Conservation (phyloP, 2,113 vertebrate genomes). For the Vicugna pacos region DNA sequence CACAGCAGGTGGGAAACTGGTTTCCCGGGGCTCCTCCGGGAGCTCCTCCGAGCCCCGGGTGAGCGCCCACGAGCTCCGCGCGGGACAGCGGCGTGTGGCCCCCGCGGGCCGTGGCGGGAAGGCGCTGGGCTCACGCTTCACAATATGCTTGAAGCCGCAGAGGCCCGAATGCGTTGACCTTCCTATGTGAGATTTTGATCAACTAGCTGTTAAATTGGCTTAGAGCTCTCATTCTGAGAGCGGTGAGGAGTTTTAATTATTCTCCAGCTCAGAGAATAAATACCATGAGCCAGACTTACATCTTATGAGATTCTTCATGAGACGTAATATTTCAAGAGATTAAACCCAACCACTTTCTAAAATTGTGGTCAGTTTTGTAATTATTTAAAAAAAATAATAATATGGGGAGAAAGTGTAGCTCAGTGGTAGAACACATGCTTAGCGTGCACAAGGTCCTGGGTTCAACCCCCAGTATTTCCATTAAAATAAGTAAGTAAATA, state of each 20-base stretch:
- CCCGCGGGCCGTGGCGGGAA: slow-evolving; percentile 39
- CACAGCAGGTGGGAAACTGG: background rate
- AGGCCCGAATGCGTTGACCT: slow-evolving; percentile 56
- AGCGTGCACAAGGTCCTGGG: too few relatives aligned
- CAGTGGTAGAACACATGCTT: too few relatives aligned
- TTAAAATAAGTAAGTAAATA: too few relatives aligned
- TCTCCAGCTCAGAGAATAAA: background rate
- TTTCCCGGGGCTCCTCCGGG: background rate
- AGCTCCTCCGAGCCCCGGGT: slow-evolving; percentile 43
- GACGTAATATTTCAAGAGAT: background rate
- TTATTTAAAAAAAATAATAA: background rate
- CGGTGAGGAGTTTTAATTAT: background rate
- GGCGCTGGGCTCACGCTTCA: background rate
- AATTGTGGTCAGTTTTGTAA: background rate
- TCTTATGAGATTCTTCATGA: background rate
- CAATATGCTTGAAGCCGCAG: background rate
- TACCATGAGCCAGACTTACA: background rate
- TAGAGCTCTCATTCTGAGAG: slow-evolving; percentile 48
- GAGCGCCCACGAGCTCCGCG: slow-evolving; percentile 58
- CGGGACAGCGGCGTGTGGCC: background rate
- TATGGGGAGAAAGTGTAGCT: too few relatives aligned
- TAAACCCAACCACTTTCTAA: background rate
- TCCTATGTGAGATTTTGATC: background rate
- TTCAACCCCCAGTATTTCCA: too few relatives aligned
- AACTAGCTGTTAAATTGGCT: slow-evolving; percentile 47